Base-by-base conservation (phyloP, 2,888 invertebrate genomes). In the Latheticus oryzae region DNA sequence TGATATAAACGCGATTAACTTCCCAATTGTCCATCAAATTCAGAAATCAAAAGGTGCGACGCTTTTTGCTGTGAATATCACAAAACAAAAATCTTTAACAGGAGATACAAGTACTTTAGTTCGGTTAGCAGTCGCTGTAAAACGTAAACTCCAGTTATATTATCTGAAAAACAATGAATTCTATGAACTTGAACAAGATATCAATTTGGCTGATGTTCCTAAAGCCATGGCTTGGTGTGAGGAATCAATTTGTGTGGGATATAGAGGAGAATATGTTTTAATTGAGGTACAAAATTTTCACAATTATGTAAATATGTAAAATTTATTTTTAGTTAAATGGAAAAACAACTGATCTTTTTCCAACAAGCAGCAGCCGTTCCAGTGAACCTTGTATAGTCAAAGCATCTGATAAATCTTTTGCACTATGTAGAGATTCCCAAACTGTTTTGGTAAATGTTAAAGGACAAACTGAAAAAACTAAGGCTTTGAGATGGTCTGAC, bases 151-250 rank as follows among this genome's bases (percentile, higher is more conserved):
- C 4, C 91, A 95, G 73, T 79, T 97, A 8, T 97, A 90, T 77
- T 93, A 89, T 73, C 95, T 95, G 85, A 95, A 95, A 76, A 88
- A 90, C 70, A 87, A 91, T 70, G 85, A 87, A 66, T 94, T 95
- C 71, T 83, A 88, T 60, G 84, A 88, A 60, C 82, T 89, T 61
- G 79, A 87, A 30, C 83, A 86, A 64, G 90, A 93, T 70, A 88
- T 95, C 62, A 86, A 85, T 48, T 80, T 94, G 30, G 87, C 87
- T 23, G 94, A 95, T 78, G 84, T 89, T 9, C 94, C 95, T 0
- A 87, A 87, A 71, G 85, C 89, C 0, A 82, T 95, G 73, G 85
- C 87, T 1, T 95, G 93, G 93, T 89, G 90, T 51, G 85, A 88
- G 63, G 89, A 93, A 74, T 87, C 89, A n/a, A 82, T 95, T 11